phyloP scores from a whole-genome alignment of 2,113 vertebrate genomes.

The Salvator merianae region DNA sequence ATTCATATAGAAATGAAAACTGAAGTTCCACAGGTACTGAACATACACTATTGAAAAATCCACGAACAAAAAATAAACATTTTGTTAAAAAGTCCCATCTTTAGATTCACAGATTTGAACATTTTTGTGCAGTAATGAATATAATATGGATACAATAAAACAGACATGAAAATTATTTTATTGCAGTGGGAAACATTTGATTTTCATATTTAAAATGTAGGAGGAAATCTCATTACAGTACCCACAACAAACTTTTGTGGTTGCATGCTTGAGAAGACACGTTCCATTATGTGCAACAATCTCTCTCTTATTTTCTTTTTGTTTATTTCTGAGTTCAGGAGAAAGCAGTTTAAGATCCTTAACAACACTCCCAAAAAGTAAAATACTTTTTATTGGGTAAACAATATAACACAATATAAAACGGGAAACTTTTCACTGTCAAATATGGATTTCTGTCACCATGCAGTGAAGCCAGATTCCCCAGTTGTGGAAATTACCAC shows the following conservation, averaged over 20 bases:
- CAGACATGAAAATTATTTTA: too few species aligned
- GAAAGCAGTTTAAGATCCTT: conserved; percentile 9
- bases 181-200: not conserved
- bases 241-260: conserved; percentile 18
- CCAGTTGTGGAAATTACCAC: conserved; percentile 36
- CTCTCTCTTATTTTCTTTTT: conserved; percentile 9
- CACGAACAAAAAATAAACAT: too few species aligned
- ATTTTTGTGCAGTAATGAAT: too few species aligned
- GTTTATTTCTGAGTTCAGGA: conserved; percentile 32
- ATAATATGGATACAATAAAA: too few species aligned
- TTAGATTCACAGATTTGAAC: too few species aligned
- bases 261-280: not conserved
- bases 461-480: conserved; percentile 25
- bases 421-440: not conserved
- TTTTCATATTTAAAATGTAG: not conserved
- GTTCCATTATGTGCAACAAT: conserved; percentile 24
- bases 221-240: not conserved
- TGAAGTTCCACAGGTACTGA: too few species aligned
- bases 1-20: too few species aligned
- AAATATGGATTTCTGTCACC: conserved; percentile 36
- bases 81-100: too few species aligned
- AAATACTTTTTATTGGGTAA: conserved; percentile 31
- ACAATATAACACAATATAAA: conserved; percentile 31
- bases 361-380: conserved; percentile 15
- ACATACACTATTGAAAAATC: too few species aligned